These are phyloP conservation scores for Porites cylindrica DNA, from an alignment of 92 coral and sea anemone species.

Conservation along the genomic window DNA sequence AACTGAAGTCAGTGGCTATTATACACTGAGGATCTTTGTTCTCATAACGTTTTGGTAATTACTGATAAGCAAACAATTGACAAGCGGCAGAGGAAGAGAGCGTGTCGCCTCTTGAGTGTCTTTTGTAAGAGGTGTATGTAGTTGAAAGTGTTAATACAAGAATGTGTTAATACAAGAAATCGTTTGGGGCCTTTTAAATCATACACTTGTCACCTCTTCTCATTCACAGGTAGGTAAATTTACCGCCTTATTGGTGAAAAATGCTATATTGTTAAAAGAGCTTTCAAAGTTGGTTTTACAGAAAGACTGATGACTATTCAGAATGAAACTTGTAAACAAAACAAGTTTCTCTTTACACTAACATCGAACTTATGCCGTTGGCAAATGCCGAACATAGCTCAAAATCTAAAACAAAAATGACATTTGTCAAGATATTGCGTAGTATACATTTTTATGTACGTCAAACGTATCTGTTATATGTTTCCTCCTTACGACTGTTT, in stretches of 20 bases:
- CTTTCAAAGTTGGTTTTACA: neutral
- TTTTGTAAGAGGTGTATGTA: neutral
- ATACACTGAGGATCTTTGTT: conserved; percentile 45
- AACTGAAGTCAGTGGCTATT: conserved; percentile 13
- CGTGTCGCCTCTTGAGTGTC: conserved; percentile 35
- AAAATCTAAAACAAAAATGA: neutral
- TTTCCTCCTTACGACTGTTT: too few relatives aligned
- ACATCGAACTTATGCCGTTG: neutral
- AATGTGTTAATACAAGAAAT: neutral
- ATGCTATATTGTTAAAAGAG: neutral
- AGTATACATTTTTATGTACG: too few relatives aligned
- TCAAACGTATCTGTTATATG: too few relatives aligned
- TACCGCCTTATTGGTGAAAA: neutral
- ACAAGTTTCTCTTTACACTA: conserved; percentile 5
- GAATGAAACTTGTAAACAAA: neutral
- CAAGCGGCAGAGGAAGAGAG: conserved; percentile 29
- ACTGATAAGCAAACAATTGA: conserved; percentile 42
- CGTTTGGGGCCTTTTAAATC: neutral
- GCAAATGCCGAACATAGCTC: neutral
- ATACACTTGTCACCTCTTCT: neutral
- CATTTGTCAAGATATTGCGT: too few relatives aligned
- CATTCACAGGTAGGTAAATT: conserved; percentile 24
- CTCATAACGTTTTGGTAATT: conserved; percentile 37
- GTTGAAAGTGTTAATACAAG: neutral
- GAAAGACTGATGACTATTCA: neutral